Conservation (phyloP, 2,797 vertebrate species). For the Pyrocephalus nanus region DNA sequence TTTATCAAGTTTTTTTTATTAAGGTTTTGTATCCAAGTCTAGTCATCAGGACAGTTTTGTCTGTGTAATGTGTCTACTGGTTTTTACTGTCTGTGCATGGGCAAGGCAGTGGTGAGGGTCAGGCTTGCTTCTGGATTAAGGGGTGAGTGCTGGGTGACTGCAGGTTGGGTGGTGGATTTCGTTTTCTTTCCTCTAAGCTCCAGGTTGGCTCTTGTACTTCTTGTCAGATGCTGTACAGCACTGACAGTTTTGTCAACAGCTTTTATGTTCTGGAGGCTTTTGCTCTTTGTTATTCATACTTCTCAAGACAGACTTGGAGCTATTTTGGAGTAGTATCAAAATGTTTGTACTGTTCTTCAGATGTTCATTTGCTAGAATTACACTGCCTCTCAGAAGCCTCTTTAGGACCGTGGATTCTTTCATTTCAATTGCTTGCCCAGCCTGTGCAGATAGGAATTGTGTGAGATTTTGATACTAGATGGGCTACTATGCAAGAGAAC, state of each 20-base stretch:
- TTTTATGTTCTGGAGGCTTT: conserved; percentile 33
- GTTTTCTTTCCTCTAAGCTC: not conserved
- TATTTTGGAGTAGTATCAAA: conserved; percentile 14
- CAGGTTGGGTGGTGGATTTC: not conserved
- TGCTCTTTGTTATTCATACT: not conserved
- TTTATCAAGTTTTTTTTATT: not conserved
- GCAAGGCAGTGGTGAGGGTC: not conserved
- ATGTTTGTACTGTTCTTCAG: conserved; percentile 38
- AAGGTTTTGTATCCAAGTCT: not conserved
- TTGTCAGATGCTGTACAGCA: not conserved
- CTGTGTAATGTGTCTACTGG: not conserved
- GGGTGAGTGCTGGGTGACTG: not conserved
- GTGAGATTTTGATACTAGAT: not conserved
- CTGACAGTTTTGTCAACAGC: conserved; percentile 3
- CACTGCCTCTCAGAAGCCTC: not conserved
- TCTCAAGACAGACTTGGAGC: conserved; percentile 31
- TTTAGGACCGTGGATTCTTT: not conserved
- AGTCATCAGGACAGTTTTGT: not conserved
- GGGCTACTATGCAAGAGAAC: not conserved
- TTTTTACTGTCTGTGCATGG: not conserved
- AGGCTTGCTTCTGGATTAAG: not conserved
- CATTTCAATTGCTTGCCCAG: not conserved
- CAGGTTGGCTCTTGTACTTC: not conserved
- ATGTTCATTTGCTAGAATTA: conserved; percentile 30
- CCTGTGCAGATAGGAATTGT: not conserved